phyloP scores from a whole-genome alignment of 2,113 vertebrate genomes.

The Microtus richardsoni region DNA sequence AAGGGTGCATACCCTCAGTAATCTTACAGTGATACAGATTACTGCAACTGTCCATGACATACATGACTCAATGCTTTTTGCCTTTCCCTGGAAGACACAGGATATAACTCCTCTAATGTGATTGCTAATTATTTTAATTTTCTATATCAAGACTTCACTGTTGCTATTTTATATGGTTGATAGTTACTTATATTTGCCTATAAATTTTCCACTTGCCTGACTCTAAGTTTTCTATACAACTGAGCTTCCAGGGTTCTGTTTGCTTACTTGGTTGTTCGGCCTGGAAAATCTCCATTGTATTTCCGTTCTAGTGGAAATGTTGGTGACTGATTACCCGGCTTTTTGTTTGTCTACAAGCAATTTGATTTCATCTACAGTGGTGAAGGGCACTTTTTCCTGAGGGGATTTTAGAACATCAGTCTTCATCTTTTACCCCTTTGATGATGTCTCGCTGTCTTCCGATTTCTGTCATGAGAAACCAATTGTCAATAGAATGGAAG shows the following conservation, averaged over 20 bases:
- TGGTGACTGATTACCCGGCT: background rate
- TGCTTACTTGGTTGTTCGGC: background rate
- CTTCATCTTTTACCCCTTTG: background rate
- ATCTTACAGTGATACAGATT: background rate
- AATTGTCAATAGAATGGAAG: background rate
- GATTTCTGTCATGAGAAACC: background rate
- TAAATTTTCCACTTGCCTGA: background rate
- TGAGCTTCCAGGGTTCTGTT: background rate
- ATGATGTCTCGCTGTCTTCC: background rate
- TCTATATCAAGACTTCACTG: background rate
- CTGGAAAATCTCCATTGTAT: background rate
- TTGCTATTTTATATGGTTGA: background rate
- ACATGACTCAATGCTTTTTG: background rate
- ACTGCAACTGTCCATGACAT: background rate
- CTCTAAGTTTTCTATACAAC: background rate
- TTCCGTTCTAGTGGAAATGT: background rate
- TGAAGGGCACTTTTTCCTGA: background rate
- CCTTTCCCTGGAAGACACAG: background rate
- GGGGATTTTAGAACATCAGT: background rate
- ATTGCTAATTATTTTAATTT: background rate
- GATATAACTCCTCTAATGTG: background rate
- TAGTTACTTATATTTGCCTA: background rate
- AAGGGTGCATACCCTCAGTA: background rate
- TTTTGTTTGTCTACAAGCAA: background rate
- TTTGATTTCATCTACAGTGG: background rate